Base-by-base conservation (phyloP, 2,888 invertebrate genomes). In the Drosophila planitibia region DNA sequence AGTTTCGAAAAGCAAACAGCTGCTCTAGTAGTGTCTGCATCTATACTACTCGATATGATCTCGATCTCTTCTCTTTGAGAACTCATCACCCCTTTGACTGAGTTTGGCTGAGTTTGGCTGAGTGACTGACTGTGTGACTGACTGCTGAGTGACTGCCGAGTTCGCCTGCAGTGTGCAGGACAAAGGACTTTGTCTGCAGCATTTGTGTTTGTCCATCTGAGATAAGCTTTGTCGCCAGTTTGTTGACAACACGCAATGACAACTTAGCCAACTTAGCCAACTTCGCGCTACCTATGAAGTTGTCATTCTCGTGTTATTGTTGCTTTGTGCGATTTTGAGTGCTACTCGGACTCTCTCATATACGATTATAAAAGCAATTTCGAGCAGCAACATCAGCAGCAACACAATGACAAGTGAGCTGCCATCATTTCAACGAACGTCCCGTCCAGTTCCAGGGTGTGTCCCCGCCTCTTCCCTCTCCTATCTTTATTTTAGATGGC, bases 181-280 rank as follows among this genome's bases (percentile, higher is more conserved):
- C 44, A 58, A 58, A 25, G 58, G 58, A 44, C 22, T 32, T 32
- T 58, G 44, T 58, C 67, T 57, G 58, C 66, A 59, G 67, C 85
- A 77, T 81, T 86, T 89, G 88, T 89, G 83, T 85, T 75, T 88
- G 87, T 81, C 81, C 88, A 90, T 90, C 91, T 74, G 79, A 77
- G 88, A 89, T 89, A 89, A 90, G 88, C 83, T 85, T 81, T 82
- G 75, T 82, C 82, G 82, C 76, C 82, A 85, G 89, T 87, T 90
- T 90, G 91, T 74, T 70, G 81, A 65, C 85, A 91, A 89, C 89
- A 89, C 89, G 89, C 89, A 89, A 87, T 74, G 90, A 89, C 79
- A 85, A 88, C 81, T 82, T 82, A 55, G 69, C 69, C 47, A 47
- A 47, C 47, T 47, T 47, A 25, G 47, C 47, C 60, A 66, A 74